Conservation (phyloP, 2,888 invertebrate species). For the Matsumyia berberina region DNA sequence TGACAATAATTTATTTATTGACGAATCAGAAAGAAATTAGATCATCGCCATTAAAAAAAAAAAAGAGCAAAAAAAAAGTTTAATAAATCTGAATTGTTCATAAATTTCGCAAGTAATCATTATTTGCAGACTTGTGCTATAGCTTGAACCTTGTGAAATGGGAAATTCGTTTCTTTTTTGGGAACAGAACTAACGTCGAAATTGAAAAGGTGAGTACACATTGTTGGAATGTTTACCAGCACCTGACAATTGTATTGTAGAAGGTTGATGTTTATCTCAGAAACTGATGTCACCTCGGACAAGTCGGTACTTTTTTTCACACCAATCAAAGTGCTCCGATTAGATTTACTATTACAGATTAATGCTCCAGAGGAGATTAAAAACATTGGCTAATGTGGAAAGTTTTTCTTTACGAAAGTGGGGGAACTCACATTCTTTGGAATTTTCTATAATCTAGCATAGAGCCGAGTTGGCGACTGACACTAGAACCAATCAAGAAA, state of each 20-base stretch:
- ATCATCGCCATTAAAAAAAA: background rate
- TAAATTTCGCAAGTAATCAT: conserved; percentile 2
- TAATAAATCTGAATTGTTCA: background rate
- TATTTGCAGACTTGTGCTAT: background rate
- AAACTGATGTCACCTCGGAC: background rate
- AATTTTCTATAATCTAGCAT: too few species aligned
- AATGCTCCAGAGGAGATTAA: background rate
- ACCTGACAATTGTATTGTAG: conserved; percentile 8
- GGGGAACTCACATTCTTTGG: too few species aligned
- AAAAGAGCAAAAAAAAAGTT: background rate
- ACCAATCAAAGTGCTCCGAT: background rate
- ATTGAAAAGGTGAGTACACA: background rate
- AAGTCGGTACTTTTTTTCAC: conserved; percentile 10
- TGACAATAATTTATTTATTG: conserved; percentile 33
- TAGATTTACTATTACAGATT: conserved; percentile 2
- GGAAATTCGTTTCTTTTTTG: too few species aligned
- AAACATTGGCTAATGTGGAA: background rate
- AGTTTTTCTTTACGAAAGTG: too few species aligned
- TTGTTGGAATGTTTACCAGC: background rate
- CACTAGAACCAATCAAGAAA: too few species aligned
- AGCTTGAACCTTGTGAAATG: background rate
- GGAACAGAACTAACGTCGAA: background rate
- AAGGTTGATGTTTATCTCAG: background rate
- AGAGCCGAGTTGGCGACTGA: too few species aligned
- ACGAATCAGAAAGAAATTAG: conserved; percentile 13